A percentile compares a stretch with the other conserved stretches of the same genome.
Conservation (phyloP, 2,113 vertebrate genomes). For the Pomatostomus ruficeps region DNA sequence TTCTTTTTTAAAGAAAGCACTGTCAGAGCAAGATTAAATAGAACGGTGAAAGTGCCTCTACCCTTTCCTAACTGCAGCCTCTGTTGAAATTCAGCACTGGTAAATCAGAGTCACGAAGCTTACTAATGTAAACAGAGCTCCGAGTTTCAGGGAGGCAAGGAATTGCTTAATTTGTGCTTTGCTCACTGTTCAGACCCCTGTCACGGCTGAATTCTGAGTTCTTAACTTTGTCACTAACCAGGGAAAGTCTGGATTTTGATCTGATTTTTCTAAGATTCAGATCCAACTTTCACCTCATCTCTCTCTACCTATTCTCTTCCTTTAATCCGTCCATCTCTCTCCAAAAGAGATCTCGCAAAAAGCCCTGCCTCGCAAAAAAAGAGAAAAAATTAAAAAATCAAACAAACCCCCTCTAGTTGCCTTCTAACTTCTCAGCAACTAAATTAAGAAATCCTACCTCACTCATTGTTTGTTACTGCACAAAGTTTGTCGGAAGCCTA, state of each 20-base stretch:
- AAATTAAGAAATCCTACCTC: not conserved
- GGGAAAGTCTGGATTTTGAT: not conserved
- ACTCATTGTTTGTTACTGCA: not conserved
- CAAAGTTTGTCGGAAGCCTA: not conserved
- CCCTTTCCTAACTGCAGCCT: not conserved
- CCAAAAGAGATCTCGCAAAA: not conserved
- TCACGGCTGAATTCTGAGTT: not conserved
- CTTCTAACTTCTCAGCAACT: not conserved
- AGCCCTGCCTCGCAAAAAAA: not conserved
- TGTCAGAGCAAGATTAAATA: not conserved
- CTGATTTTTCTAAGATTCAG: not conserved
- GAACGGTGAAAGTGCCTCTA: not conserved
- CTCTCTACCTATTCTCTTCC: not conserved
- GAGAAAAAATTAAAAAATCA: too few species aligned
- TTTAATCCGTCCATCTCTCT: not conserved
- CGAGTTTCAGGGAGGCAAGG: constrained; percentile 12
- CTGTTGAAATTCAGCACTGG: constrained; percentile 5
- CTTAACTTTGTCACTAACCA: not conserved
- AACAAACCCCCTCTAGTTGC: not conserved
- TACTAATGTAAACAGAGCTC: constrained; percentile 34
- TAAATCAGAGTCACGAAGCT: constrained; percentile 9
- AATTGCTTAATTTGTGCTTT: constrained; percentile 34
- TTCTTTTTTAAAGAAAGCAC: not conserved
- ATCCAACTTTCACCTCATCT: not conserved
- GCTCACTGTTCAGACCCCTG: not conserved